Evolutionary conservation across 2,797 vertebrate species (phyloP), one percentile per base, ranked within the genome.

Genomic region (Triplophysa bombifrons): DNA sequence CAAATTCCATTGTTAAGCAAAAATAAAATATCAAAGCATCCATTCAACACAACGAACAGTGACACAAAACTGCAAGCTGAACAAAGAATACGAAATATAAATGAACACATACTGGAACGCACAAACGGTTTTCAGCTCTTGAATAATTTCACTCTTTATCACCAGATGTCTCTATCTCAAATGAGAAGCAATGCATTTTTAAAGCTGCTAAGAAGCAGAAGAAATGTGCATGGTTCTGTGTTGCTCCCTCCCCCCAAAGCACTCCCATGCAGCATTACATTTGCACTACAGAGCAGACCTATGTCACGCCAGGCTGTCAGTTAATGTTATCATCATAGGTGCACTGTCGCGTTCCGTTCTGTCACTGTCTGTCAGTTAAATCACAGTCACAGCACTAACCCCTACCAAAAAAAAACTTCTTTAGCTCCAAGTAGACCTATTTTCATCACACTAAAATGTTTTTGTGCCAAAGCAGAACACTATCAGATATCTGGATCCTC

Each of bases 51-150:
- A 64, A 78, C 48, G 73, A 76, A 64, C 16, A 72, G 50, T 56
- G 69, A 76, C 51, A 55, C 53, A 69, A 67, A 67, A 73, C 44
- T 19, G 55, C 63, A 65, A 74, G 76, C 3, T 30, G 56, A 64
- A 79, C 50, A 69, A 74, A 64, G 11, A 68, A 30, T 16, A 25
- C 34, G 69, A 74, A 63, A 65, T 51, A 72, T 20, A 56, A 60
- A 77, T 67, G 63, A 72, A 67, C 58, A 70, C 44, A 61, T 25
- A 69, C 55, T 44, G 71, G 25, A 67, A 58, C 3, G 34, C 27
- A 71, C 25, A 78, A 71, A 71, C 16, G 76, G 20, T 78, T 85
- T 87, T 87, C 84, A 71, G 86, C 84, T 81, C 85, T 83, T 84
- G 74, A 81, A 84, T 82, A 84, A 81, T 76, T 89, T 51, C 51